Conservation (phyloP, 2,113 vertebrate species). For the Eretmochelys imbricata region DNA sequence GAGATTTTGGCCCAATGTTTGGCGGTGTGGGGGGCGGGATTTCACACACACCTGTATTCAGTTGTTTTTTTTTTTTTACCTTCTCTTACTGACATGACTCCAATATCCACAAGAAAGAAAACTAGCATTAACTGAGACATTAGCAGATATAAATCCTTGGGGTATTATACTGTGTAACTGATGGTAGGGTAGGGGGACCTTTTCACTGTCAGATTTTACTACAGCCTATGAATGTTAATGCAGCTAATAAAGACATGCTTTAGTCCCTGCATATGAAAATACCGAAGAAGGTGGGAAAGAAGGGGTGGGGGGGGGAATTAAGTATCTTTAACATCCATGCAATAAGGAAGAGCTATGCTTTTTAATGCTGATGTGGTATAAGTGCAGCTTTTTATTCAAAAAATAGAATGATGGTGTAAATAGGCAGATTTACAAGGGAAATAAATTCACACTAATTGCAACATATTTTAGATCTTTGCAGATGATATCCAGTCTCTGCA, state of each 20-base stretch:
- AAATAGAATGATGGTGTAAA: not conserved
- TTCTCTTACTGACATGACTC: slow-evolving; percentile 4
- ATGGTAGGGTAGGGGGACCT: not conserved
- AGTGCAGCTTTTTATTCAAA: not conserved
- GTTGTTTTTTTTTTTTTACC: not conserved
- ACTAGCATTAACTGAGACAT: not conserved
- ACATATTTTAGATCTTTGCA: not conserved
- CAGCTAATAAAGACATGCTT: not conserved
- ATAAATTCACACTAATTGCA: not conserved
- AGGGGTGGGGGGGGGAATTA: not conserved
- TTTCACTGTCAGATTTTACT: not conserved
- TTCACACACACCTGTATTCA: not conserved
- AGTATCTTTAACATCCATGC: not conserved
- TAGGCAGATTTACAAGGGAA: not conserved
- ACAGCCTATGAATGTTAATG: not conserved
- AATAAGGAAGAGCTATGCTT: not conserved
- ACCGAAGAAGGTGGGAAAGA: not conserved
- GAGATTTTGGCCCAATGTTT: not conserved
- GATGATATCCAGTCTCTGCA: not conserved
- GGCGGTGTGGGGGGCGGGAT: not conserved
- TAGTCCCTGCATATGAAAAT: not conserved
- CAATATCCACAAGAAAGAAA: not conserved
- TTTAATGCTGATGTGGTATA: slow-evolving; percentile 13
- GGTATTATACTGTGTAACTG: slow-evolving; percentile 18
- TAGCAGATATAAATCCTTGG: slow-evolving; percentile 14